Evolutionary conservation across 2,888 invertebrate species (phyloP), one percentile per base, ranked within the genome.

Genomic region (Sesamia inferens): DNA sequence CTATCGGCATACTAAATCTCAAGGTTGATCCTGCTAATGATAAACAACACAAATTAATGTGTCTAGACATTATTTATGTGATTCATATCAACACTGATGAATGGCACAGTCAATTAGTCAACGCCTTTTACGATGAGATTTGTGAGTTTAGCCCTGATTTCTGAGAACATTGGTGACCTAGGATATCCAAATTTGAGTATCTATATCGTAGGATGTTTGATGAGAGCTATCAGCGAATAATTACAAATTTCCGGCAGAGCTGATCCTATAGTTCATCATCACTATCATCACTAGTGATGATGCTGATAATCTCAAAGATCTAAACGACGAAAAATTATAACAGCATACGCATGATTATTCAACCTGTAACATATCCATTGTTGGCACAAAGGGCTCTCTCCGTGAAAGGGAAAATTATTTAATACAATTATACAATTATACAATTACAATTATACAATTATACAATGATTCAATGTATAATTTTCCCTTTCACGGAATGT

Each of bases 11-110:
- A 24, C 22, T 11, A 63, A 66, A 68, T 54, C 42, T 48, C 71
- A 78, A 78, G 81, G 74, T 78, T 57, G 58, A 74, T 73, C 16
- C n/a, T 16, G 57, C 24, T 62, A 58, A 57, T 55, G 68, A 67
- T 71, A 69, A 67, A 55, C 31, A 79, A 51, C 59, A n/a, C 14
- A 57, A 68, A 80, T 68, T 58, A 70, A 71, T 58, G 55, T 47
- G 71, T 74, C 71, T 79, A 75, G 73, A 82, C 71, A 11, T 67
- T 44, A 74, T 82, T 71, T 71, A 76, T 75, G 67, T 68, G 73
- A 71, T 79, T 71, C 69, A 71, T 79, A 58, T 71, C 31, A 47
- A 74, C 19, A 39, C 59, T 76, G 71, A 79, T 82, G 68, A 79
- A 77, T 82, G 58, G 39, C 24, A 10, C 16, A 19, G 10, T 48